A percentile compares a stretch with the other conserved stretches of the same genome.
These are phyloP conservation scores for Rhynchomys soricoides DNA, from an alignment of 2,113 vertebrate genomes.

Conservation along the genomic window DNA sequence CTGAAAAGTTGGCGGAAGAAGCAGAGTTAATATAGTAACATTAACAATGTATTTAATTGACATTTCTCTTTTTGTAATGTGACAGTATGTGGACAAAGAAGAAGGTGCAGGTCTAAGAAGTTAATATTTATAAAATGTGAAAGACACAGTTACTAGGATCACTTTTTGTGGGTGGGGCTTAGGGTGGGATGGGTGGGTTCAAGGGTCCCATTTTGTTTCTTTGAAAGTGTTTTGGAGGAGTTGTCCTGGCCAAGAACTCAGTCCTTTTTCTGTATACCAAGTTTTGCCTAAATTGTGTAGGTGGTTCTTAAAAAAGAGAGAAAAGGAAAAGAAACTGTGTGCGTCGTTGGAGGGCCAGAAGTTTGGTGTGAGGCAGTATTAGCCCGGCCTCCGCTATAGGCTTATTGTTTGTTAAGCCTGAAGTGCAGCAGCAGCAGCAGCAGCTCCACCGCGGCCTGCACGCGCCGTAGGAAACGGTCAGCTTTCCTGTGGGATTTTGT, in stretches of 20 bases:
- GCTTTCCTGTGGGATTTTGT: conserved; percentile 81
- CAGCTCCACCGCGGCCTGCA: conserved; percentile 86
- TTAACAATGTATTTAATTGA: conserved; percentile 94
- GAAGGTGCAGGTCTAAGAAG: conserved; percentile 89
- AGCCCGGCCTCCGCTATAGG: conserved; percentile 88
- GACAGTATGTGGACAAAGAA: conserved; percentile 89
- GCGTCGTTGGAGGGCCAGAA: conserved; percentile 86
- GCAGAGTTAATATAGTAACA: conserved; percentile 90
- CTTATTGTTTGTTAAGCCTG: conserved; percentile 89
- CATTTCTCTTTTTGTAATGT: conserved; percentile 92
- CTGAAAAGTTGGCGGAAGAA: conserved; percentile 77
- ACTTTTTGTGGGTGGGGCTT: conserved; percentile 85
- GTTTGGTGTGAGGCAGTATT: conserved; percentile 89
- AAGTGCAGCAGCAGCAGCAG: conserved; percentile 85
- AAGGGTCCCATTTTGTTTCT: conserved; percentile 76
- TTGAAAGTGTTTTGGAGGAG: conserved; percentile 53
- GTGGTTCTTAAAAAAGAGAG: conserved; percentile 70
- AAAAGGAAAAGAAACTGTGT: conserved; percentile 64
- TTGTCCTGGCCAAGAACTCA: conserved; percentile 81
- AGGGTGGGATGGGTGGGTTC: conserved; percentile 81
- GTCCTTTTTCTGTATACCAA: conserved; percentile 87
- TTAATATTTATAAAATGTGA: conserved; percentile 94
- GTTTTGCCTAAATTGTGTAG: conserved; percentile 88
- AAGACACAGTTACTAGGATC: conserved; percentile 88
- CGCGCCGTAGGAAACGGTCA: conserved; percentile 83